Evolutionary conservation across 2,888 invertebrate genomes (phyloP), one percentile per base, ranked within the genome.

Genomic region (Callyntrura guangdongensis): DNA sequence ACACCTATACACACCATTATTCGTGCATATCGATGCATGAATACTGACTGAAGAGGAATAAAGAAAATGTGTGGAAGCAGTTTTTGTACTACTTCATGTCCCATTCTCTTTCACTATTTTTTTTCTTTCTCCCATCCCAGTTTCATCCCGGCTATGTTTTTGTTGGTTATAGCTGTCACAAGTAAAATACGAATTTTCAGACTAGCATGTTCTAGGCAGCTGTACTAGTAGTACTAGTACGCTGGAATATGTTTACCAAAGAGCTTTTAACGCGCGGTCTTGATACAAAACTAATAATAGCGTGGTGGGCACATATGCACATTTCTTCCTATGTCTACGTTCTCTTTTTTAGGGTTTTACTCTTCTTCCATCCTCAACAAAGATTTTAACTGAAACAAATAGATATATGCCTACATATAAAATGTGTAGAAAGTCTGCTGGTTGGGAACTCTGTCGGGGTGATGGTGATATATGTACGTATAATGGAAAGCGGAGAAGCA

Each of bases 101-200:
- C 47, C 72, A 47, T 72, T 45, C 72, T 72, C 12, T 45, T 45
- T 36, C 36, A 36, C 36, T 36, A 2, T 36, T 36, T 36, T 36
- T 36, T 36, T 6, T 3, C n/a, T 53, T n/a, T 1, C n/a, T 53
- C n/a, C 53, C 53, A 53, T 14, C 53, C 53, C 53, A 53, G 53
- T 61, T 20, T 17, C 61, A 72, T 83, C 49, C 67, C 49, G 14
- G 20, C 83, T 22, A 61, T 83, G 83, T 36, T 64, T 82, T 82
- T 82, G 36, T 49, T 64, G 17, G 82, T 59, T 27, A n/a, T 74
- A 17, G 47, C 36, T 59, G 59, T 59, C 59, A 79, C 22, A 82
- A 83, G 49, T 20, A 84, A 61, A 84, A 69, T 69, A 69, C n/a
- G 53, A 84, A 47, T 84, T 84, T 49, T 49, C 53, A 69, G 47